Conservation (phyloP, 2,888 invertebrate species). For the Ptilodon capucinus region DNA sequence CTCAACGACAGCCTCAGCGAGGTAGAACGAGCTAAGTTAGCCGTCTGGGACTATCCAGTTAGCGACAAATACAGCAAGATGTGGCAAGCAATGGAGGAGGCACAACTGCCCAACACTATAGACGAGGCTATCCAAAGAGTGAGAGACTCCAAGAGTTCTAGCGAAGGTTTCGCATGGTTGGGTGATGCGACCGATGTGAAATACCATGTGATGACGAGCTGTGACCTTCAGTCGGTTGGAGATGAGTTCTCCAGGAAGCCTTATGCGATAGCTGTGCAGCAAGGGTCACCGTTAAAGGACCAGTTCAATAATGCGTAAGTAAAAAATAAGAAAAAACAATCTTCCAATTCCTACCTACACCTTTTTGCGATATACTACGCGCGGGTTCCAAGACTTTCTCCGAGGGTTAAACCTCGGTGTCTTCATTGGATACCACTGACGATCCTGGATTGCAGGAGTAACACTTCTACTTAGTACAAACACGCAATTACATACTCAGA, state of each 20-base stretch:
- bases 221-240: slow-evolving; percentile 95
- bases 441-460: too few relatives aligned
- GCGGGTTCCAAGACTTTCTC: too few relatives aligned
- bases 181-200: slow-evolving; percentile 96
- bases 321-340: too few relatives aligned
- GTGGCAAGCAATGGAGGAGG: slow-evolving; percentile 97
- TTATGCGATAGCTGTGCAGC: slow-evolving; percentile 98
- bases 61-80: slow-evolving; percentile 99
- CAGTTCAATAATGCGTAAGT: slow-evolving; percentile 97
- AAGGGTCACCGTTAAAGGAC: slow-evolving; percentile 96
- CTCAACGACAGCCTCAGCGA: slow-evolving; percentile 95
- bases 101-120: slow-evolving; percentile 89
- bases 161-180: slow-evolving; percentile 92
- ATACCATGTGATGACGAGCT: slow-evolving; percentile 88
- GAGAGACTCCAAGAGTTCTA: slow-evolving; percentile 85
- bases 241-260: slow-evolving; percentile 99
- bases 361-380: too few relatives aligned
- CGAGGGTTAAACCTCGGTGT: too few relatives aligned
- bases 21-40: slow-evolving; percentile 94
- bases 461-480: too few relatives aligned
- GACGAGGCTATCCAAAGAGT: slow-evolving; percentile 89
- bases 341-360: too few relatives aligned
- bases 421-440: too few relatives aligned
- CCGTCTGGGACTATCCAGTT: slow-evolving; percentile 99
- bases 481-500: too few relatives aligned